A percentile compares a stretch with the other conserved stretches of the same genome.
Evolutionary conservation across 2,888 invertebrate species (phyloP).

Genomic region (Drosophila robusta): DNA sequence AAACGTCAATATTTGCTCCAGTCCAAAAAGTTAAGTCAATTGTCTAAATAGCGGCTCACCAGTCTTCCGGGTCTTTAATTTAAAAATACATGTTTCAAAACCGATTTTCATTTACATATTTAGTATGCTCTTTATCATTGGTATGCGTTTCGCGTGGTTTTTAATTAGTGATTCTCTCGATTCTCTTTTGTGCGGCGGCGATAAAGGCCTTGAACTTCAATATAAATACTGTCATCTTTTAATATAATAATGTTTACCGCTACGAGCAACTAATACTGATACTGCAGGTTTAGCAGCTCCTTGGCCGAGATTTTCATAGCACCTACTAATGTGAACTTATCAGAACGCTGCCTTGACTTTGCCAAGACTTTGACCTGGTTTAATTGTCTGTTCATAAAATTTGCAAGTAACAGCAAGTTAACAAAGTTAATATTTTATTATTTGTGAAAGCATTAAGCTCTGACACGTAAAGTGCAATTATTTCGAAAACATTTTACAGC

Average conservation of each 20-base stretch:
- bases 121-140: conserved; percentile 38
- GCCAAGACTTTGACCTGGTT: conserved; percentile 60
- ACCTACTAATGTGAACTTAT: conserved; percentile 31
- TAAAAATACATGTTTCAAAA: conserved; percentile 48
- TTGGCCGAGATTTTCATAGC: conserved; percentile 63
- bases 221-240: conserved; percentile 26
- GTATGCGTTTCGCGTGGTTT: conserved; percentile 35
- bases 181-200: conserved; percentile 56
- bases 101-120: conserved; percentile 61
- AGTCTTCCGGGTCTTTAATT: conserved; percentile 66
- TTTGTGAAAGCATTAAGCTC: conserved; percentile 1
- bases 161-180: conserved; percentile 48
- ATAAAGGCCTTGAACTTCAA: conserved; percentile 67
- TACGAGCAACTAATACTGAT: conserved; percentile 27
- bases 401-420: neutral
- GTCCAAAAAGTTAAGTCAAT: conserved; percentile 37
- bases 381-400: conserved; percentile 8
- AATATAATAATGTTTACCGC: conserved; percentile 42
- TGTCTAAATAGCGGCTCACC: conserved; percentile 23
- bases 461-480: neutral
- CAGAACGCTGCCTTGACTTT: conserved; percentile 51
- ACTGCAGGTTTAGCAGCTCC: conserved; percentile 37
- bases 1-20: conserved; percentile 47
- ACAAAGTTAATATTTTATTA: conserved; percentile 9
- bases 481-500: neutral